phyloP scores from a whole-genome alignment of 2,888 invertebrate genomes.

The Conchocele bisecta region DNA sequence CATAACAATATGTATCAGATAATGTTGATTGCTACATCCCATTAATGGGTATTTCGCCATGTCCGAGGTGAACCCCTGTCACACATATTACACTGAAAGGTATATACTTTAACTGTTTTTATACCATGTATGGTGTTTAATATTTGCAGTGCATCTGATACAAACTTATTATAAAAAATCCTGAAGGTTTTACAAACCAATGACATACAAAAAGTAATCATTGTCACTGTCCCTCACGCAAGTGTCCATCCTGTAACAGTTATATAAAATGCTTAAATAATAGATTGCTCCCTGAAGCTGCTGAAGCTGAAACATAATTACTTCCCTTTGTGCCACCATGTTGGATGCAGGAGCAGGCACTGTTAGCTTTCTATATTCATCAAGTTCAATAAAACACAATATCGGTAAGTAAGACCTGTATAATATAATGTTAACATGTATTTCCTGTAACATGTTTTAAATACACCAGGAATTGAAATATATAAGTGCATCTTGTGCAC shows the following conservation, averaged over 20 bases:
- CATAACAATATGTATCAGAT: neutral
- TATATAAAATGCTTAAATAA: neutral
- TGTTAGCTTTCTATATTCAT: no score
- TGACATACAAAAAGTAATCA: neutral
- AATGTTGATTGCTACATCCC: neutral
- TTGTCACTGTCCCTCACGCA: neutral
- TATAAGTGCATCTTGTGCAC: neutral
- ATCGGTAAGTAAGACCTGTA: neutral
- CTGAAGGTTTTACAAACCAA: neutral
- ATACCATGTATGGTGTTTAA: no score
- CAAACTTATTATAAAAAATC: no score
- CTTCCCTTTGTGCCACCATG: neutral
- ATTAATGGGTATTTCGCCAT: neutral
- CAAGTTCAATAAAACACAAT: neutral
- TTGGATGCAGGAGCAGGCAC: neutral
- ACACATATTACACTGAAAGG: no score
- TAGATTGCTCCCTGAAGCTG: neutral
- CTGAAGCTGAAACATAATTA: neutral
- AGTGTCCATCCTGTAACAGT: neutral
- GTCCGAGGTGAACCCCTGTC: no score
- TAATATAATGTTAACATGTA: neutral
- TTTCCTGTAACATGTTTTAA: neutral
- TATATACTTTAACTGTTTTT: no score
- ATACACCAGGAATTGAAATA: neutral
- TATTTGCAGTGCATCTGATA: no score